Conservation (phyloP, 2,888 invertebrate genomes). For the Parnassius apollo region DNA sequence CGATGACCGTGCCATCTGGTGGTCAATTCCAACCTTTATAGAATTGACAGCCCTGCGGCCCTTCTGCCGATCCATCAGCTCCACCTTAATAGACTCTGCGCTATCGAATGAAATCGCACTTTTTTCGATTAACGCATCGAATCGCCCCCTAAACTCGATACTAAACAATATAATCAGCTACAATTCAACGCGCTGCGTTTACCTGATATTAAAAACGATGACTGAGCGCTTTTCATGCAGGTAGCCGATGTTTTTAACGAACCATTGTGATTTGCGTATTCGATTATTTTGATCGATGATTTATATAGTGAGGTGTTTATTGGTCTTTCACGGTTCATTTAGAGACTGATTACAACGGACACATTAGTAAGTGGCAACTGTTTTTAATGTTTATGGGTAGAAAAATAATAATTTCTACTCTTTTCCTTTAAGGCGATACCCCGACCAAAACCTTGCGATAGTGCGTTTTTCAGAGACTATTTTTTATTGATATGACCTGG, state of each 20-base stretch:
- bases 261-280: constrained; percentile 75
- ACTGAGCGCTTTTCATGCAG: constrained; percentile 63
- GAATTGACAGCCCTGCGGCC: background rate
- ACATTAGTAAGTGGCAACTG: background rate
- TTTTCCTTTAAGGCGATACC: too few relatives aligned
- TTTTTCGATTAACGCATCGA: constrained; percentile 76
- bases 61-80: constrained; percentile 52
- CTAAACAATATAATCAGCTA: constrained; percentile 79
- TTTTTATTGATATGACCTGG: too few relatives aligned
- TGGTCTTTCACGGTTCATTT: constrained; percentile 43
- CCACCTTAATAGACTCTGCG: constrained; percentile 58
- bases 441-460: too few relatives aligned
- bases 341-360: constrained; percentile 16
- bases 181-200: constrained; percentile 55
- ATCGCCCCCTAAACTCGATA: constrained; percentile 63
- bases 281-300: constrained; percentile 74
- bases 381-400: too few relatives aligned
- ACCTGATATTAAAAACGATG: constrained; percentile 73
- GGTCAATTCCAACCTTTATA: background rate
- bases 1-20: too few relatives aligned
- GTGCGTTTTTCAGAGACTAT: too few relatives aligned
- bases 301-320: constrained; percentile 45
- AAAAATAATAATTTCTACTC: too few relatives aligned
- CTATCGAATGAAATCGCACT: constrained; percentile 70
- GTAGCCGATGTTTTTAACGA: constrained; percentile 64